These are phyloP conservation scores for Mamestra configurata DNA, from an alignment of 1,140 invertebrate genomes.

Conservation along the genomic window DNA sequence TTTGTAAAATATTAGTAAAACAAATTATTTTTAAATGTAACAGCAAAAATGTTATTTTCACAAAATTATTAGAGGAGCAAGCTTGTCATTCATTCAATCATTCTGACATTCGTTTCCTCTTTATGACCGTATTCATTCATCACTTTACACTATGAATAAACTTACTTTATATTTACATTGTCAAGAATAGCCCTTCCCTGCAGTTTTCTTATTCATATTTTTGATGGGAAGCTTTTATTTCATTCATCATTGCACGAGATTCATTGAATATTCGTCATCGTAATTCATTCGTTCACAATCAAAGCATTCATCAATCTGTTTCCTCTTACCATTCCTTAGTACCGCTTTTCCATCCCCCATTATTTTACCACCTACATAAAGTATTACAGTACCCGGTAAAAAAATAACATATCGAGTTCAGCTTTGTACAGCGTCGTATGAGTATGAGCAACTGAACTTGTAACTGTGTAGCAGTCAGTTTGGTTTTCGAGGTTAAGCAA, in stretches of 20 bases:
- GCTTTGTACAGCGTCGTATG: too few species aligned
- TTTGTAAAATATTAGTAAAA: slow-evolving; percentile 12
- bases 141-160: not conserved
- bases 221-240: not conserved
- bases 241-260: not conserved
- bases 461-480: too few species aligned
- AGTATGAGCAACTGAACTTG: too few species aligned
- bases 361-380: too few species aligned
- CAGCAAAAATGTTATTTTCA: not conserved
- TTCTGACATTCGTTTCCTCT: not conserved
- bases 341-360: too few species aligned
- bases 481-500: too few species aligned
- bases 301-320: not conserved
- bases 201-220: not conserved
- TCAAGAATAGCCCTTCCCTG: too few species aligned
- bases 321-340: not conserved
- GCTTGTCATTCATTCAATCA: not conserved
- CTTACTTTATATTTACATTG: not conserved
- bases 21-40: not conserved
- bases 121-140: not conserved
- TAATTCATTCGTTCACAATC: not conserved
- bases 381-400: too few species aligned
- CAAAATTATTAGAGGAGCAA: slow-evolving; percentile 11
- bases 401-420: too few species aligned
- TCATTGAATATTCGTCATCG: too few species aligned